Evolutionary conservation across 2,797 vertebrate species (phyloP).

Genomic region (Clarias pachynema): DNA sequence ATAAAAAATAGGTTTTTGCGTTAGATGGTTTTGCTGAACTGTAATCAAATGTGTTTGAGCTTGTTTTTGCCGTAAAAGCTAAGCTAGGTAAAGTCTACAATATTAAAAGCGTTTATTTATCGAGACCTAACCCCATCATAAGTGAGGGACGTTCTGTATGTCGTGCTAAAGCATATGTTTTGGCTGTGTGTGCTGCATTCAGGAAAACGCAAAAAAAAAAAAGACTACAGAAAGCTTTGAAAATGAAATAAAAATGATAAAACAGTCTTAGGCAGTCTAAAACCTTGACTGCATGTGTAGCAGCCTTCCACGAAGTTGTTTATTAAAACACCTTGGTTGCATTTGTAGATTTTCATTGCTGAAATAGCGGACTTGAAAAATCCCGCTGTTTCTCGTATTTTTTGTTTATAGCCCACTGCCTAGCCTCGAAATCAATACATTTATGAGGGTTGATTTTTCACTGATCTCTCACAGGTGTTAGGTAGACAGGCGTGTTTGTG

Average conservation of each 20-base stretch:
- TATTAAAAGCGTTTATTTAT: too few relatives aligned
- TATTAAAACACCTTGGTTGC: not conserved
- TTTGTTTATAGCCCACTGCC: not conserved
- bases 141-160: too few relatives aligned
- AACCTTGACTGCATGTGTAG: not conserved
- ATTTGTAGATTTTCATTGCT: not conserved
- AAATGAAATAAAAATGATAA: not conserved
- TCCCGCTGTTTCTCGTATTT: not conserved
- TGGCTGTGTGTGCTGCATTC: not conserved
- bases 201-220: not conserved
- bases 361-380: not conserved
- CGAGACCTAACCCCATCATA: too few relatives aligned
- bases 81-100: too few relatives aligned
- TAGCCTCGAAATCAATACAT: not conserved
- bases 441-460: not conserved
- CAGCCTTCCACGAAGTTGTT: not conserved
- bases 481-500: not conserved
- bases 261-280: not conserved
- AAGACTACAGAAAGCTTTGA: not conserved
- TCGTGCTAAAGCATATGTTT: not conserved
- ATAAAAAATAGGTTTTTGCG: too few relatives aligned
- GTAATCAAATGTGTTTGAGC: too few relatives aligned
- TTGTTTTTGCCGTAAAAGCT: too few relatives aligned
- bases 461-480: not conserved
- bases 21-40: too few relatives aligned